Evolutionary conservation across 2,113 vertebrate species (phyloP).

Genomic region (Microcebus ravelobensis): DNA sequence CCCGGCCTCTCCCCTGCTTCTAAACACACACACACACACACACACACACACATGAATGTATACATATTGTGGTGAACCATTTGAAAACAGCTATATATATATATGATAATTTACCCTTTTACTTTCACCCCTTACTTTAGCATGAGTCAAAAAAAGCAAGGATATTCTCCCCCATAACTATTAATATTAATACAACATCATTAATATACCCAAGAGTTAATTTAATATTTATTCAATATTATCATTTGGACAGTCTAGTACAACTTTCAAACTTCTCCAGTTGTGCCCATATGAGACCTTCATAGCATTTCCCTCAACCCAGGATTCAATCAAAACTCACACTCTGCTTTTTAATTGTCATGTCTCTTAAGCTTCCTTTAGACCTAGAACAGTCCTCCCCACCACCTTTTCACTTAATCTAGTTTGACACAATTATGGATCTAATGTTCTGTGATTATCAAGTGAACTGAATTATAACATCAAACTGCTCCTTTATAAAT

Average conservation of each 20-base stretch:
- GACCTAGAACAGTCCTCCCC: background rate
- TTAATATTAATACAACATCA: no score
- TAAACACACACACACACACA: background rate
- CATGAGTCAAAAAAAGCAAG: background rate
- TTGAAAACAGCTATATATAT: background rate
- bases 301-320: background rate
- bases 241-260: background rate
- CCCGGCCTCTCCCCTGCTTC: background rate
- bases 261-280: background rate
- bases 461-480: background rate
- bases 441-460: background rate
- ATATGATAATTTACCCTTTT: background rate
- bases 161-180: background rate
- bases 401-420: background rate
- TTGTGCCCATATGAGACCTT: background rate
- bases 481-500: background rate
- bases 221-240: constrained; percentile 1
- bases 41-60: background rate
- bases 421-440: background rate
- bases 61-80: background rate
- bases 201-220: background rate
- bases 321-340: background rate
- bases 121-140: background rate
- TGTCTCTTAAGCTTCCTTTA: background rate
- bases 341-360: background rate